These are phyloP conservation scores for Rallus crepitans DNA, from an alignment of 2,797 vertebrate genomes.

Conservation along the genomic window DNA sequence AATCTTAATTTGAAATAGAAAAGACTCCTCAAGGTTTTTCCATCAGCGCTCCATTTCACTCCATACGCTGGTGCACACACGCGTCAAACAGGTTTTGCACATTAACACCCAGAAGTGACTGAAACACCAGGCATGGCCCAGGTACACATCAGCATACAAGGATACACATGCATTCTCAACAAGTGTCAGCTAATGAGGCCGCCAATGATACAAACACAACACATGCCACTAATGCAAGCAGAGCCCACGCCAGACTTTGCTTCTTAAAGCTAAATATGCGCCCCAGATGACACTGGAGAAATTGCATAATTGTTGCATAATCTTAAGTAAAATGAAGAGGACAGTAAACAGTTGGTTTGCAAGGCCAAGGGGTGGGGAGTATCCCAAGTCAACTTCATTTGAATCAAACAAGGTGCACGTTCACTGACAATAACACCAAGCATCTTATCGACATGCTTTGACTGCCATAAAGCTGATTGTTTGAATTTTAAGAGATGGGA, in stretches of 20 bases:
- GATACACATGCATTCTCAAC: not conserved
- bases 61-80: not conserved
- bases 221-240: not conserved
- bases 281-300: not conserved
- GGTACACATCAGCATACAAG: not conserved
- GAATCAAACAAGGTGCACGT: not conserved
- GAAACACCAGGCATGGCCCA: not conserved
- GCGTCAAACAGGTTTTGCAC: not conserved
- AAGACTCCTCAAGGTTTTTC: not conserved
- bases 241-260: not conserved
- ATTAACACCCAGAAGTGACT: not conserved
- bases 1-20: not conserved
- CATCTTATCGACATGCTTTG: not conserved
- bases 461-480: not conserved
- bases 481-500: not conserved
- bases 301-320: not conserved
- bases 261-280: not conserved
- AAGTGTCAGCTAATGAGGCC: not conserved
- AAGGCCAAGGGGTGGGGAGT: not conserved
- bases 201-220: not conserved
- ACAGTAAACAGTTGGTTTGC: not conserved
- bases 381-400: not conserved
- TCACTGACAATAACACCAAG: not conserved
- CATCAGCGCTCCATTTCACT: not conserved
- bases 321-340: not conserved